phyloP scores from a whole-genome alignment of 1,140 invertebrate genomes.

The Papilio polytes region DNA sequence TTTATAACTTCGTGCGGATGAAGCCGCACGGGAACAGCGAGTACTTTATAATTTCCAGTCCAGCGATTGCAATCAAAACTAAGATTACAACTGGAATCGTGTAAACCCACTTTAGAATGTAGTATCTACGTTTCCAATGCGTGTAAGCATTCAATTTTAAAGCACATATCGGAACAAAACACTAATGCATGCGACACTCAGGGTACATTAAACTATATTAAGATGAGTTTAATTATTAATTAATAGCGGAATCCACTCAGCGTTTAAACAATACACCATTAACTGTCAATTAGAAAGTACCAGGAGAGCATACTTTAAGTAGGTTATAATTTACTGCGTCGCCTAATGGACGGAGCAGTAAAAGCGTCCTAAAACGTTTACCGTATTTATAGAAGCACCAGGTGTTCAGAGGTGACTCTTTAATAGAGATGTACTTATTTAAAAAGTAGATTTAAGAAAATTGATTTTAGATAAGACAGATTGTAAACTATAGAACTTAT shows the following conservation, averaged over 20 bases:
- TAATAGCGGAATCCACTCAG: constrained; percentile 31
- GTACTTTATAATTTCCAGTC: no score
- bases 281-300: constrained; percentile 60
- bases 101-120: no score
- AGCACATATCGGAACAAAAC: neutral
- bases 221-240: constrained; percentile 38
- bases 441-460: constrained; percentile 42
- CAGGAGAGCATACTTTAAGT: constrained; percentile 61
- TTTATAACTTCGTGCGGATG: no score
- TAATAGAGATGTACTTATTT: constrained; percentile 65
- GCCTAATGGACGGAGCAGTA: constrained; percentile 79
- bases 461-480: constrained; percentile 6
- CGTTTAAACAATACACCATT: constrained; percentile 47
- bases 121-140: no score
- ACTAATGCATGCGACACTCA: neutral
- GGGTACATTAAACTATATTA: constrained; percentile 5
- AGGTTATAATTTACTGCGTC: constrained; percentile 75
- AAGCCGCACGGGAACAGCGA: no score
- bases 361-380: constrained; percentile 68
- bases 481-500: neutral
- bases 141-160: no score
- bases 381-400: constrained; percentile 77
- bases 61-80: no score
- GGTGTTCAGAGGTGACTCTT: constrained; percentile 65
- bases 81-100: no score